Conservation (phyloP, 2,797 vertebrate genomes). For the Arnoldichthys spilopterus region DNA sequence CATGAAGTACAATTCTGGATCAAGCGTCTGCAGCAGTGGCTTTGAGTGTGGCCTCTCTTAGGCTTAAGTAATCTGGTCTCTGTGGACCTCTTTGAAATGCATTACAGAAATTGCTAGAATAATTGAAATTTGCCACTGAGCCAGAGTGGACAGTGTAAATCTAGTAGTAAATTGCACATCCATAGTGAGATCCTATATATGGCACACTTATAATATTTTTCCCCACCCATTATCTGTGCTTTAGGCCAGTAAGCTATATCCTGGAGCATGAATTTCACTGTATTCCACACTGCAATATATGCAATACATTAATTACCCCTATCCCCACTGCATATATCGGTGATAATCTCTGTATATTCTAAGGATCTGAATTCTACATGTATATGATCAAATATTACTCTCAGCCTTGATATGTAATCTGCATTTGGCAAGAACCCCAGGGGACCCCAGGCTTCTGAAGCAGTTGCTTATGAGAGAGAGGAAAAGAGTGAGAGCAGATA, state of each 20-base stretch:
- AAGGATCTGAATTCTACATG: conserved; percentile 11
- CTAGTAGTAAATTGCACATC: conserved; percentile 67
- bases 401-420: conserved; percentile 7
- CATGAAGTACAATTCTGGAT: conserved; percentile 49
- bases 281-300: not conserved
- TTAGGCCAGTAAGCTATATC: conserved; percentile 50
- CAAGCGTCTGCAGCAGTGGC: conserved; percentile 34
- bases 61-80: conserved; percentile 59
- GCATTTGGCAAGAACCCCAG: conserved; percentile 11
- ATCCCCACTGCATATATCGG: not conserved
- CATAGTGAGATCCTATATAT: conserved; percentile 68
- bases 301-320: not conserved
- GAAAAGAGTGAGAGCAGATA: conserved; percentile 30
- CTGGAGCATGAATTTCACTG: not conserved
- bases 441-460: conserved; percentile 9
- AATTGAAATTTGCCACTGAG: conserved; percentile 63
- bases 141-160: conserved; percentile 50
- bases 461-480: conserved; percentile 19
- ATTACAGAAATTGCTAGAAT: conserved; percentile 69
- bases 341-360: conserved; percentile 22
- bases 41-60: conserved; percentile 52
- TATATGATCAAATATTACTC: conserved; percentile 30
- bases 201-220: conserved; percentile 60
- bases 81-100: conserved; percentile 50
- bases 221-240: conserved; percentile 59